These are phyloP conservation scores for Hirudinaria manillensis DNA, from an alignment of 2,888 invertebrate species.

Conservation along the genomic window DNA sequence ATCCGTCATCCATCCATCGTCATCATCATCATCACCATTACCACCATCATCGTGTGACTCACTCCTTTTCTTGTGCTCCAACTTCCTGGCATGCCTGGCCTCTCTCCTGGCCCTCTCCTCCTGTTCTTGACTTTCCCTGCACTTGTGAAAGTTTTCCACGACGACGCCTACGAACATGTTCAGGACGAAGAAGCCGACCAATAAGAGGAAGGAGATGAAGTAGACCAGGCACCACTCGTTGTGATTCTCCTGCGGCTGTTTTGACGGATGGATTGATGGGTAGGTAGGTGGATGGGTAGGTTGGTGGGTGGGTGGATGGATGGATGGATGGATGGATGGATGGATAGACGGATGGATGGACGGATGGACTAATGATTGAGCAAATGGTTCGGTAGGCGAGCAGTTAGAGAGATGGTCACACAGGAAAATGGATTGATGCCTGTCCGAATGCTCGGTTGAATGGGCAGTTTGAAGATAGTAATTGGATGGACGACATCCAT, in stretches of 20 bases:
- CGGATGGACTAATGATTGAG: neutral
- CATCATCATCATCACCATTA: conserved; percentile 25
- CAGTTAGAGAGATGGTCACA: neutral
- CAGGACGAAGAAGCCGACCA: conserved; percentile 97
- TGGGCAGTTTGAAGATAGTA: too few relatives aligned
- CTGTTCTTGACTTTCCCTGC: conserved; percentile 95
- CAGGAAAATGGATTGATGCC: neutral
- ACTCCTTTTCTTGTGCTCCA: conserved; percentile 27
- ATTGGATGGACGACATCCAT: too few relatives aligned
- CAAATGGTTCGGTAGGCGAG: too few relatives aligned
- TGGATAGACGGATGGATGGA: too few relatives aligned
- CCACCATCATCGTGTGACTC: conserved; percentile 15
- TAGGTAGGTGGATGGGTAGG: neutral
- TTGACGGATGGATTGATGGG: neutral
- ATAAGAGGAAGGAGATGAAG: conserved; percentile 94
- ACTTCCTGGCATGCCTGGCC: conserved; percentile 81
- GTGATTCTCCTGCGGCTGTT: conserved; percentile 89
- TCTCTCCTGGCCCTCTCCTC: conserved; percentile 88
- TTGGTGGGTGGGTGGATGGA: neutral
- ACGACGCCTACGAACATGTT: conserved; percentile 99
- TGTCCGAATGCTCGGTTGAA: neutral
- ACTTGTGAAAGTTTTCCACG: conserved; percentile 98
- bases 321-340: too few relatives aligned
- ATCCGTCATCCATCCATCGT: conserved; percentile 9
- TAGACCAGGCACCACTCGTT: conserved; percentile 97